A percentile compares a stretch with the other conserved stretches of the same genome.
phyloP scores from a whole-genome alignment of 2,888 invertebrate species.

The Hesperia comma region DNA sequence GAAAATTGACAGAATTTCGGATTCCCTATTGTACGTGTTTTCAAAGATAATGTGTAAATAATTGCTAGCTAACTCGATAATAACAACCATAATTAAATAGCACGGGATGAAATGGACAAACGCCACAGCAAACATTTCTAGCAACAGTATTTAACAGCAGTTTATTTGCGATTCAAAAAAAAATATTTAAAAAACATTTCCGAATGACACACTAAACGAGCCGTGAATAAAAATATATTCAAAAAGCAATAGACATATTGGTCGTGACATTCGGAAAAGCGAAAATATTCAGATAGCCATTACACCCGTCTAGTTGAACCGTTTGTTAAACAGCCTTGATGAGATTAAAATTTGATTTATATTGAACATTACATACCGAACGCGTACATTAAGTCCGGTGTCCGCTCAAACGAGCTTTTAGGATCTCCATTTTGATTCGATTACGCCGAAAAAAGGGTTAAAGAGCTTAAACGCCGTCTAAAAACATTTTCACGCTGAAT shows the following conservation, averaged over 20 bases:
- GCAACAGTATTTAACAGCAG: neutral
- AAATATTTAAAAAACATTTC: neutral
- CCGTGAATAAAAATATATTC: conserved; percentile 2
- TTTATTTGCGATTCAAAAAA: neutral
- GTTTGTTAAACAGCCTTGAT: conserved; percentile 22
- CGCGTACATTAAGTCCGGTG: conserved; percentile 37
- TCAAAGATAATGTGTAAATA: too few species aligned
- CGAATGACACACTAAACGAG: neutral
- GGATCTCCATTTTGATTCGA: conserved; percentile 45
- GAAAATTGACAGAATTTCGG: too few species aligned
- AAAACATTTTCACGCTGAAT: conserved; percentile 56
- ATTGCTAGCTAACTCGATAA: too few species aligned
- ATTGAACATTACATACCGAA: conserved; percentile 39
- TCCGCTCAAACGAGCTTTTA: conserved; percentile 40
- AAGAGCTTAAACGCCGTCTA: conserved; percentile 40
- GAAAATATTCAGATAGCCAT: neutral
- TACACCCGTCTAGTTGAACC: conserved; percentile 12
- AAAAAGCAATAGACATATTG: conserved; percentile 8
- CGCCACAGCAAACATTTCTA: neutral
- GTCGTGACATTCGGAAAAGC: conserved; percentile 19
- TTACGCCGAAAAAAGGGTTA: conserved; percentile 44
- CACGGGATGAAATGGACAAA: neutral
- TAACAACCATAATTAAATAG: too few species aligned
- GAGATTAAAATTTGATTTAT: conserved; percentile 44
- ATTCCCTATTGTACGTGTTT: too few species aligned